phyloP scores from a whole-genome alignment of 1,140 invertebrate genomes.

The Camponotus floridanus region DNA sequence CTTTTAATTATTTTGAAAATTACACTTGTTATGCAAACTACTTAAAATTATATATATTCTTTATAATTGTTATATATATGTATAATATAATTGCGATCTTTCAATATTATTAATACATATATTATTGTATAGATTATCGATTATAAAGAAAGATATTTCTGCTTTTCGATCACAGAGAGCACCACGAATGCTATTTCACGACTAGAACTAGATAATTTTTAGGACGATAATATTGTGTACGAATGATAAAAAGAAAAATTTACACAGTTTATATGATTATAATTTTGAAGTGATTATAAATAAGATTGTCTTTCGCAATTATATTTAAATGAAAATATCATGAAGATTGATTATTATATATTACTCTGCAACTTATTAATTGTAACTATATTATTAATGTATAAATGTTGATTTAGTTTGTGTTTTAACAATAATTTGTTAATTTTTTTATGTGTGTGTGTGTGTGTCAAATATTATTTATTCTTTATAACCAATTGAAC shows the following conservation, averaged over 20 bases:
- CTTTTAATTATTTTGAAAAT: no score
- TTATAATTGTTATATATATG: background rate
- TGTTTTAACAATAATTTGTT: conserved; percentile 3
- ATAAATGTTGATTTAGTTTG: background rate
- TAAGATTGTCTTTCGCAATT: background rate
- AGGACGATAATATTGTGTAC: background rate
- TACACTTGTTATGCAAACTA: background rate
- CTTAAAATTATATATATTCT: background rate
- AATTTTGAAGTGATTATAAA: background rate
- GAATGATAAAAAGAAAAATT: background rate
- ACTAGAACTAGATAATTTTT: background rate
- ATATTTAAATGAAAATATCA: background rate
- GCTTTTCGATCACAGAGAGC: conserved; percentile 24
- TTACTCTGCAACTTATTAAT: background rate
- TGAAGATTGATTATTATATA: background rate
- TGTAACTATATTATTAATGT: background rate
- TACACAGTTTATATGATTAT: background rate
- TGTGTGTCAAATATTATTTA: background rate
- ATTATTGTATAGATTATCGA: conserved; percentile 4
- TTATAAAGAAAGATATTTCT: background rate
- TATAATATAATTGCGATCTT: background rate
- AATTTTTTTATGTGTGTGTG: background rate
- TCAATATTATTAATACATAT: background rate
- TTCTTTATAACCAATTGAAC: background rate
- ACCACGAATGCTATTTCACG: background rate